phyloP scores from a whole-genome alignment of 2,113 vertebrate genomes.

The Eupsittula cactorum region DNA sequence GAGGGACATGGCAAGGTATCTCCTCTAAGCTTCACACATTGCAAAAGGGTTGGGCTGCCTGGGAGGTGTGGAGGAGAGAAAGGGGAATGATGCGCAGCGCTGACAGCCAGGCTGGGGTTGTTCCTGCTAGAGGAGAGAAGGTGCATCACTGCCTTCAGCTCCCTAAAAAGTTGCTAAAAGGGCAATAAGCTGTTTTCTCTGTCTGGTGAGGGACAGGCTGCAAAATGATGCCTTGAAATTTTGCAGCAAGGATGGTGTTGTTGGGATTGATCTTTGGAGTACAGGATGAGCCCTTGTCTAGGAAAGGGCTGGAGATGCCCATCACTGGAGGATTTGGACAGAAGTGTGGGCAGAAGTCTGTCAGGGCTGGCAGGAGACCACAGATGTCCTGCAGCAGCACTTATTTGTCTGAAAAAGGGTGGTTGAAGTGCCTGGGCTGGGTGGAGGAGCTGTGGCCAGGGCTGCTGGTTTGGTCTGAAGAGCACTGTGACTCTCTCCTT shows the following conservation, averaged over 20 bases:
- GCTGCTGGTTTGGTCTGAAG: background rate
- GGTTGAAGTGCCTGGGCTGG: background rate
- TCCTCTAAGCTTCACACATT: accelerated
- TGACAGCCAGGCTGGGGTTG: background rate
- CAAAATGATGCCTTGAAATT: background rate
- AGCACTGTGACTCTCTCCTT: background rate
- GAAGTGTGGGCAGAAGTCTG: background rate
- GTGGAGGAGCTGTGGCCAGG: background rate
- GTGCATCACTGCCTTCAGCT: background rate
- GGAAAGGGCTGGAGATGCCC: background rate
- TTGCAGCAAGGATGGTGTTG: background rate
- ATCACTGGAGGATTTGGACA: background rate
- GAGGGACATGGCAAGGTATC: background rate
- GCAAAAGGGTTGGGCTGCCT: background rate
- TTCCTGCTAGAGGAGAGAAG: background rate
- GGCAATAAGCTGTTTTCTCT: background rate
- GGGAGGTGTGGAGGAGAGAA: background rate
- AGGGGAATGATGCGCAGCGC: accelerated
- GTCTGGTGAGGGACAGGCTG: background rate
- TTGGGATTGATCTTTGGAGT: background rate
- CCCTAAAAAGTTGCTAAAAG: background rate
- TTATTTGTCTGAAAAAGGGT: background rate
- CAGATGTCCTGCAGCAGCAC: background rate
- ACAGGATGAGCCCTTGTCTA: background rate
- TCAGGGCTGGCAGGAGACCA: background rate